Base-by-base conservation (phyloP, 2,797 vertebrate genomes). In the Micropoecilia bifurca region DNA sequence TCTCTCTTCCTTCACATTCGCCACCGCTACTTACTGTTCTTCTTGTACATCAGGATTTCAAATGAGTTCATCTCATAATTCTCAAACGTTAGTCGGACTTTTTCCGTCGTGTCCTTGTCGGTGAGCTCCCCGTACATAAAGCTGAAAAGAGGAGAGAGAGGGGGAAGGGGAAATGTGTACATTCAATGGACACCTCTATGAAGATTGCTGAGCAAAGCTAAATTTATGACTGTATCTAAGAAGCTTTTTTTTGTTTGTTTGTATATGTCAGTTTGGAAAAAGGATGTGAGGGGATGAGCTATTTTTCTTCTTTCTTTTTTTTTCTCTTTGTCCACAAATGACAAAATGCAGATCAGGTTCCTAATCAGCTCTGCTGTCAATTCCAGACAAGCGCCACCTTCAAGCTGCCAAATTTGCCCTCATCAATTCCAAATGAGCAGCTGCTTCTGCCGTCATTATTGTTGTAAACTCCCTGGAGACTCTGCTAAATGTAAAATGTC, bases 31-130 rank as follows among this genome's bases (percentile, higher is more conserved):
- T 99, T 96, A 99, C 99, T 95, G 95, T 99, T 99, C 86, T 99
- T 99, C 95, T 99, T 99, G 95, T 99, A 99, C 98, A 99, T 99
- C 88, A 99, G 92, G 92, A 99, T 99, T 95, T 99, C 99, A 92
- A 99, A 99, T 53, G 98, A 99, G 91, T 99, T 99, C 97, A 99
- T 99, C 94, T 99, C 98, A 83, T 99, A 99, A 95, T 99, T 99
- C 92, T 99, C 98, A 88, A 99, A 99, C 0, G 99, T 99, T 87
- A 99, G 97, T 76, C 97, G 97, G 83, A 99, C 98, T 93, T 99
- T 99, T 88, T 99, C 98, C 53, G 97, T 96, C 0, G 98, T 99
- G 83, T 99, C 98, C 95, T 99, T 99, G 93, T 99, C 99, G 14
- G 98, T 99, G 93, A 99, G 96, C 94, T 99, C 99, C 77, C 99